Evolutionary conservation across 2,113 vertebrate species (phyloP).

Genomic region (Ginglymostoma cirratum): DNA sequence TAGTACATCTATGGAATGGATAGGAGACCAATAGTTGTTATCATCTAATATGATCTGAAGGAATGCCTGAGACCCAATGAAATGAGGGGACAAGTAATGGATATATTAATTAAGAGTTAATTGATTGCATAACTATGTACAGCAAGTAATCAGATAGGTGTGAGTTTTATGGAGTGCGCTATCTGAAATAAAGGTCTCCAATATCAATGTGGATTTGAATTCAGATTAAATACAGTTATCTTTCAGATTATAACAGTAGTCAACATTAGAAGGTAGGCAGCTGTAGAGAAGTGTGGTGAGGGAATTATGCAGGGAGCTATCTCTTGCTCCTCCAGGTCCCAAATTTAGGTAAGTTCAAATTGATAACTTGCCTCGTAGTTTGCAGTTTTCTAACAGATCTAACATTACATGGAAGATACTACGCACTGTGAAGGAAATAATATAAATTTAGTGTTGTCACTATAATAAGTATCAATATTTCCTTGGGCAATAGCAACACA

Average conservation of each 20-base stretch:
- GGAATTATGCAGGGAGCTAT: not conserved
- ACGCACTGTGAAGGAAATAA: not conserved
- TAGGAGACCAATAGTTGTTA: not conserved
- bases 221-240: no score
- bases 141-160: no score
- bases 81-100: no score
- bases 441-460: not conserved
- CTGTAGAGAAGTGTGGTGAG: not conserved
- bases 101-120: no score
- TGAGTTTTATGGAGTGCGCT: no score
- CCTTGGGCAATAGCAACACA: not conserved
- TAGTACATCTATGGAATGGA: not conserved
- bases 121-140: no score
- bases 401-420: not conserved
- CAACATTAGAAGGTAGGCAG: not conserved
- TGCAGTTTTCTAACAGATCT: not conserved
- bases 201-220: no score
- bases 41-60: no score
- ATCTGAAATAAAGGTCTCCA: no score
- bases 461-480: not conserved
- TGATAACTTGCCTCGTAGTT: not conserved
- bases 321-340: not conserved
- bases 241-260: not conserved
- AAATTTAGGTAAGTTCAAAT: not conserved
- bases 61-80: no score